Evolutionary conservation across 2,113 vertebrate species (phyloP), one percentile per base, ranked within the genome.

Genomic region (Cichladusa arquata): DNA sequence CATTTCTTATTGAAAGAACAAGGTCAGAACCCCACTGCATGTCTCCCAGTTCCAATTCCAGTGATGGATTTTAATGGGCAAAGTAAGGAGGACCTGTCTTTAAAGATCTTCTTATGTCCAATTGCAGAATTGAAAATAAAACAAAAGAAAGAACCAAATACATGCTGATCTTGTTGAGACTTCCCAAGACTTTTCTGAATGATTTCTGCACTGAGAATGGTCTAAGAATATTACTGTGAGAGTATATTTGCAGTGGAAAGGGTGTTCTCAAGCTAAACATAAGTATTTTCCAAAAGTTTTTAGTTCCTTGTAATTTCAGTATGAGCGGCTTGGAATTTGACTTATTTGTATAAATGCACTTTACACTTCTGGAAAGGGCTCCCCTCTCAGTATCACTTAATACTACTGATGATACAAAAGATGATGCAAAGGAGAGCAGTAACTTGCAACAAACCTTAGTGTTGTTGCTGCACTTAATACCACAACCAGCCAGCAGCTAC

Each of bases 1-100:
- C 20, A 94, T 96, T 77, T 97, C 50, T 96, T 93, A 58, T 85
- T 96, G 73, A 72, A 91, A 70, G 87, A 61, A 66, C 17, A 36
- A 56, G 7, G 23, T 78, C 76, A 5, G 14, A 76, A 31, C 5
- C 29, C 14, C 48, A 28, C 18, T 71, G 25, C 10, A 60, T 60
- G 29, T 24, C 12, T 81, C 14, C 20, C 33, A 56, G 8, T 60
- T 76, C 12, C 38, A 38, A 81, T 67, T 82, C 88, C 50, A 70
- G 6, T 31, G 34, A 48, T 9, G 28, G 8, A 45, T 71, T 86
- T 94, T 58, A 86, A 44, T 61, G 12, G 38, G n/a, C 17, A 50
- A 11, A 53, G 9, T 67, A 86, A 64, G 13, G 17, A 71, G 22
- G n/a, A 33, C n/a, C 53, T 19, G 5, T 85, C 8, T 62, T 66